phyloP scores from a whole-genome alignment of 1,140 invertebrate genomes.

The Anastrepha obliqua region DNA sequence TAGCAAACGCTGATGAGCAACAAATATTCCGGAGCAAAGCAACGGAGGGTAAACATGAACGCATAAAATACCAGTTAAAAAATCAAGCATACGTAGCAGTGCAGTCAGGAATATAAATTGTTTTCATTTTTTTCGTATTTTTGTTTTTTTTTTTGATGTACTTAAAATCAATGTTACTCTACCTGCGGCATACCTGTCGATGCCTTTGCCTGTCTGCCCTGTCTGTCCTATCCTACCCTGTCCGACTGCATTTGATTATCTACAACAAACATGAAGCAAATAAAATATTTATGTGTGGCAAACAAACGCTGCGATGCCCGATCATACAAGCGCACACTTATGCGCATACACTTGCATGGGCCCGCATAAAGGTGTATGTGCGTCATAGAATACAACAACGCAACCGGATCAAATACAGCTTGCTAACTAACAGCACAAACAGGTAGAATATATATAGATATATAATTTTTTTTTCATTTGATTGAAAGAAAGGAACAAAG shows the following conservation, averaged over 20 bases:
- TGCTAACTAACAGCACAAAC: background rate
- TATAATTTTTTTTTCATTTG: background rate
- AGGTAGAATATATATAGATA: conserved; percentile 1
- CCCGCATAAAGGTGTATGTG: background rate
- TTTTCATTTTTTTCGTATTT: no score
- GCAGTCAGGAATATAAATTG: no score
- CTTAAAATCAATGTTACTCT: conserved; percentile 29
- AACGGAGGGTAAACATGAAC: background rate
- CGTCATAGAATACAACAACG: background rate
- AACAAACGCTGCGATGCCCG: background rate
- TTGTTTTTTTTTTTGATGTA: background rate
- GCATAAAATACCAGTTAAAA: background rate
- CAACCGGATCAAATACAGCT: background rate
- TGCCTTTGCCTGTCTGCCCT: background rate
- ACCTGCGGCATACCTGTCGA: conserved; percentile 22
- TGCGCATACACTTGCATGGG: background rate
- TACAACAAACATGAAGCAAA: conserved; percentile 10
- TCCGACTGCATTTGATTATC: conserved; percentile 41
- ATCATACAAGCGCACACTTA: background rate
- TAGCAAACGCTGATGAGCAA: no score
- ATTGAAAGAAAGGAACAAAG: conserved; percentile 30
- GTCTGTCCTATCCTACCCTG: background rate
- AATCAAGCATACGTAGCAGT: background rate
- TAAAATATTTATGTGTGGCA: conserved; percentile 19
- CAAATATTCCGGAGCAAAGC: no score